A percentile compares a stretch with the other conserved stretches of the same genome.
Conservation (phyloP, 2,888 invertebrate species). For the Sceliomorpha sp. region DNA sequence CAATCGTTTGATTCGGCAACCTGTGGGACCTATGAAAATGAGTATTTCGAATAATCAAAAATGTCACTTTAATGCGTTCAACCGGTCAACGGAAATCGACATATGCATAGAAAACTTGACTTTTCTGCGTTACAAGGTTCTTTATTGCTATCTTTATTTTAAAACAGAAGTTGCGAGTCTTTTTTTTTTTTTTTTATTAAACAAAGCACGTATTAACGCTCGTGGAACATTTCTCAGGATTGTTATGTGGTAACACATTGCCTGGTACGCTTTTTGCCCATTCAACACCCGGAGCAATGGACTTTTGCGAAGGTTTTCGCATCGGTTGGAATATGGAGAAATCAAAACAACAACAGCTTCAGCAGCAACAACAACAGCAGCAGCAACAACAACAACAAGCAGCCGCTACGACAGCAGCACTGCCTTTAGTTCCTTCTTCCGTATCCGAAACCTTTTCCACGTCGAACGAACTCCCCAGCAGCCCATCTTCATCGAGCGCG, state of each 20-base stretch:
- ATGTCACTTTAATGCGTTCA: no score
- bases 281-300: conserved; percentile 77
- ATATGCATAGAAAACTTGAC: no score
- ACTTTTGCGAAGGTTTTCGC: conserved; percentile 80
- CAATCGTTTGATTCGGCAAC: no score
- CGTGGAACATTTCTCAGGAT: conserved; percentile 70
- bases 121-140: no score
- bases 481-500: conserved; percentile 67
- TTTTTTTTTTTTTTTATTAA: no score
- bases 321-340: conserved; percentile 63
- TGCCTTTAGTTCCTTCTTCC: conserved; percentile 62
- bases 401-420: conserved; percentile 63
- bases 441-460: conserved; percentile 66
- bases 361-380: conserved; percentile 72
- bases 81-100: no score
- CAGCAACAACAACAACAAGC: conserved; percentile 62
- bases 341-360: conserved; percentile 65
- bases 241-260: conserved; percentile 78
- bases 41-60: no score
- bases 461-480: conserved; percentile 44
- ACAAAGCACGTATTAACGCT: no score
- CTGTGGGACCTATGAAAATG: no score
- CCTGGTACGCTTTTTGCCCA: conserved; percentile 77
- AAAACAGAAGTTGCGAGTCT: no score
- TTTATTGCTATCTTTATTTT: no score